Base-by-base conservation (phyloP, 2,113 vertebrate species). In the Pogona vitticeps region DNA sequence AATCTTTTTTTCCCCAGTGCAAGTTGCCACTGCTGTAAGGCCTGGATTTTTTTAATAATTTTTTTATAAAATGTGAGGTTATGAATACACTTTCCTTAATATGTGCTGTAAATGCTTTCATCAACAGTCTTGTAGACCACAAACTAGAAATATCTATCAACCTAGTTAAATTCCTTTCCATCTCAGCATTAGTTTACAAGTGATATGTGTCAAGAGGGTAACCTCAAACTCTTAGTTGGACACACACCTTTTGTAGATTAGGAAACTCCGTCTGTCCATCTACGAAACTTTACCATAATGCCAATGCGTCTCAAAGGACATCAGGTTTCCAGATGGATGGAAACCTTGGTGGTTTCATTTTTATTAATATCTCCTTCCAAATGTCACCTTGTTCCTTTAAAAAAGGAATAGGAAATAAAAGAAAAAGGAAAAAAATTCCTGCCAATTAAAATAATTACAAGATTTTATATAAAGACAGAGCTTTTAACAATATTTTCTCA, bases 321-420 rank as follows among this genome's bases (percentile, higher is more conserved):
- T 65, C 10, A 59, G 36, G 77, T 90, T 92, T 92, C 84, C 81
- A 90, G 31, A 72, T 92, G 81, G 67, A 90, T 90, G 80, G 56
- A 58, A 89, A 63, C 70, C 46, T 78, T 82, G 17, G 52, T 89
- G 88, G 85, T 91, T 92, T 90, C 83, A 88, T 90, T 93, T 87
- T 88, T 73, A 90, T 90, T 86, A 89, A 90, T 88, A 2, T 1
- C 26, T 61, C 46, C 14, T n/a, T 46, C 83, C 56, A 93, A 52
- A 88, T 88, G 59, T 0, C 0, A 56, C 85, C 79, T 6, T 76
- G 59, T 79, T 90, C 14, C 65, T 93, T 46, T 84, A 23, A 75
- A 75, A 75, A 26, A 7, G 15, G 46, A 52, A 52, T 52, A 52
- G 46, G 10, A 52, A 52, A 52, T 5, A 52, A 52, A 52, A 52